These are phyloP conservation scores for Pseudorasbora parva DNA, from an alignment of 2,113 vertebrate species.

Conservation along the genomic window DNA sequence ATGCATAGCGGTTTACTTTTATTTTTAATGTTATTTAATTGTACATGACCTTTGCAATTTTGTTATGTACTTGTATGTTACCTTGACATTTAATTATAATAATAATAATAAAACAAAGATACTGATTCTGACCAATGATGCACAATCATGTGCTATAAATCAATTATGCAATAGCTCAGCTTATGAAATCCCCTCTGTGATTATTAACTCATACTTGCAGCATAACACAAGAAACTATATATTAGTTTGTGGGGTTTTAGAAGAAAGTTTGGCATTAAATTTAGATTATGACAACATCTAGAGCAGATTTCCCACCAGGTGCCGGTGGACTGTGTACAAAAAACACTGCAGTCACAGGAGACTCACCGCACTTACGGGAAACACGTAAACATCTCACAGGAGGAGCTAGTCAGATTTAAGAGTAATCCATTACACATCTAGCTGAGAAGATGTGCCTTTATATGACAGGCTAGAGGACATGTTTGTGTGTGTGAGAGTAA, in stretches of 20 bases:
- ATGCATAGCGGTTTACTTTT: no score
- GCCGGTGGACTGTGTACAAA: background rate
- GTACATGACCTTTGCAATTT: no score
- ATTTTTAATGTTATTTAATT: no score
- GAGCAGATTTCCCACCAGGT: background rate
- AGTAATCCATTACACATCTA: slow-evolving; percentile 1
- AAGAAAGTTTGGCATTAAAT: background rate
- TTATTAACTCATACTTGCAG: background rate
- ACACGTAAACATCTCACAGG: background rate
- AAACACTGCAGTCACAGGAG: background rate
- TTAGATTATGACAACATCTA: no score
- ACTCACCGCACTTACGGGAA: background rate
- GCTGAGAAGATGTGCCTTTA: background rate
- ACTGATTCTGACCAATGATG: background rate
- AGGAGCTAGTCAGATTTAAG: slow-evolving; percentile 13
- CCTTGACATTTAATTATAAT: no score
- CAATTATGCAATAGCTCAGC: background rate
- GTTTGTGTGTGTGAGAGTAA: no score
- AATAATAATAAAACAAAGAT: no score
- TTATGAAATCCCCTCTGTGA: background rate
- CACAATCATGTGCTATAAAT: background rate
- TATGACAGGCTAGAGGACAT: background rate
- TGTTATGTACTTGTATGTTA: no score
- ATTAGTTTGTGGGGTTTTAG: background rate
- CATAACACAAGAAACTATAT: background rate